These are phyloP conservation scores for Melanerpes formicivorus DNA, from an alignment of 2,113 vertebrate species.

Conservation along the genomic window DNA sequence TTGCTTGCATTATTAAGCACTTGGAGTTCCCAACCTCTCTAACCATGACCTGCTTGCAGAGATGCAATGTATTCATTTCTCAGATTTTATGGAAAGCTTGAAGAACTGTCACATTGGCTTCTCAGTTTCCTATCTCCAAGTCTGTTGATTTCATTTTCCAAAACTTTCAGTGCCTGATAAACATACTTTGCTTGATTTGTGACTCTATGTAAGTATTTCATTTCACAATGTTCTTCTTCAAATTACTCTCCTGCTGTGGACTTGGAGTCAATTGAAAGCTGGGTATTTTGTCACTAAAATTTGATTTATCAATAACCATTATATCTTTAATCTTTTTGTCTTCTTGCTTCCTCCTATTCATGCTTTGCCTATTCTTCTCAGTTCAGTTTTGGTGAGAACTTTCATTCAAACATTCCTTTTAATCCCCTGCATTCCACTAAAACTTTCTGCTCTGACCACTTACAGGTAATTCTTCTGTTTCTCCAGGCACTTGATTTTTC, in stretches of 20 bases:
- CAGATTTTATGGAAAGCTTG: background rate
- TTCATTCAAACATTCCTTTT: background rate
- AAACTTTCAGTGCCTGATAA: background rate
- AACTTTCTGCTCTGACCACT: background rate
- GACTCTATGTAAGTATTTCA: background rate
- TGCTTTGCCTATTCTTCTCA: background rate
- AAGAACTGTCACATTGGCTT: background rate
- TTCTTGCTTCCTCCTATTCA: background rate
- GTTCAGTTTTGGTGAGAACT: background rate
- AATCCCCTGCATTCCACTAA: background rate
- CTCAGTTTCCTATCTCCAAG: background rate
- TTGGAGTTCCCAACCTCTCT: background rate
- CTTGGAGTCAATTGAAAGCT: background rate
- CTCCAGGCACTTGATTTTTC: background rate
- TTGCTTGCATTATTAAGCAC: background rate
- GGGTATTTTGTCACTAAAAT: background rate
- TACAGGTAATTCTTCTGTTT: background rate
- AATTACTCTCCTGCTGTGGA: background rate
- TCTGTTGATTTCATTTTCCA: background rate
- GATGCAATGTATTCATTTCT: background rate
- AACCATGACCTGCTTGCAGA: background rate
- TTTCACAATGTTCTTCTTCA: background rate
- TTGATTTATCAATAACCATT: background rate
- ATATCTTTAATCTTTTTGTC: background rate
- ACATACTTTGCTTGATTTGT: background rate